Percentiles rank a stretch among this genome's conserved stretches.
Conservation (phyloP, 2,797 vertebrate species). For the Sebastes nivosus region DNA sequence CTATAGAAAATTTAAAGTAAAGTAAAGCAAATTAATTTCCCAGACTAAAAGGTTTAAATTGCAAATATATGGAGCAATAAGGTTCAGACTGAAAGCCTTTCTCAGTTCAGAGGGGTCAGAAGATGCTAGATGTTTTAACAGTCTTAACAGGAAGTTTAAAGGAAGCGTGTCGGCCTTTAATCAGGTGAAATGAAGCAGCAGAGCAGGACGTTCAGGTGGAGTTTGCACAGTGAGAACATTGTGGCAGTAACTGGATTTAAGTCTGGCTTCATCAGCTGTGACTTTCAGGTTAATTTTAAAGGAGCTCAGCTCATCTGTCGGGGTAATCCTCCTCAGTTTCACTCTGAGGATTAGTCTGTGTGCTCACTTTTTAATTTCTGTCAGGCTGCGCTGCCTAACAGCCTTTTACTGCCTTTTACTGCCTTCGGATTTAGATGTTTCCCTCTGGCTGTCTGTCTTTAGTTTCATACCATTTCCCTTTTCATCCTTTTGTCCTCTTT, state of each 20-base stretch:
- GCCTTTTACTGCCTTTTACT: neutral
- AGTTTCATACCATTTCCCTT: neutral
- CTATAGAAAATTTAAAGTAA: neutral
- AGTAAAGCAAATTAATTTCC: neutral
- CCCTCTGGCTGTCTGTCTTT: neutral
- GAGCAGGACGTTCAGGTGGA: neutral
- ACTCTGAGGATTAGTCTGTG: constrained; percentile 20
- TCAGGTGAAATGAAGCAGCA: neutral
- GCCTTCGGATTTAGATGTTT: neutral
- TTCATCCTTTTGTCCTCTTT: neutral
- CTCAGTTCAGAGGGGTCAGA: neutral
- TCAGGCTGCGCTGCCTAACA: neutral
- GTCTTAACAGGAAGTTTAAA: neutral
- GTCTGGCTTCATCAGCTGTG: neutral
- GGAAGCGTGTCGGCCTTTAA: neutral
- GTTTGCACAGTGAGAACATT: constrained; percentile 1
- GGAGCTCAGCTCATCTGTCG: constrained; percentile 1
- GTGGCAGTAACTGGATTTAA: neutral
- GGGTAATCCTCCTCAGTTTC: constrained; percentile 32
- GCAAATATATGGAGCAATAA: neutral
- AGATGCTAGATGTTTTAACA: neutral
- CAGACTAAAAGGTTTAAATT: neutral
- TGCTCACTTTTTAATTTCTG: neutral
- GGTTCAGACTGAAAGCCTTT: neutral
- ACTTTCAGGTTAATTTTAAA: constrained; percentile 8